These are phyloP conservation scores for Clytia hemisphaerica DNA, from an alignment of 30 jellyfish, hydroid and myxozoan genomes.

Conservation along the genomic window DNA sequence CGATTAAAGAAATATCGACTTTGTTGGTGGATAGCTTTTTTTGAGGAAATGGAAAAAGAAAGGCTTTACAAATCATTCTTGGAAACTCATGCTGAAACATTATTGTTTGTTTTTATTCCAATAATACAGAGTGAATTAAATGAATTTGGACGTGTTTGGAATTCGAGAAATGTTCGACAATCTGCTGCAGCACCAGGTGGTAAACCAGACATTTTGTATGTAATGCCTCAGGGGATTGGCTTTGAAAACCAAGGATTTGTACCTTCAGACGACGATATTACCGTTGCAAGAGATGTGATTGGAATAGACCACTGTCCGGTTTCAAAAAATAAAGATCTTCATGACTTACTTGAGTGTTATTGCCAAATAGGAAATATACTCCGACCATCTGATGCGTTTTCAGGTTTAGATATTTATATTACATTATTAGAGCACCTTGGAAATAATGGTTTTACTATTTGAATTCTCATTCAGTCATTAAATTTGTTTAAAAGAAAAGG, in stretches of 20 bases:
- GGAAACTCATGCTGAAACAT: conserved; percentile 25
- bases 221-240: conserved; percentile 11
- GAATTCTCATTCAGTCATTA: no score
- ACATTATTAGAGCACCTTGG: conserved; percentile 1
- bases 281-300: conserved; percentile 8
- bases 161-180: no score
- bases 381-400: conserved; percentile 13
- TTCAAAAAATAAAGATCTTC: conserved; percentile 8
- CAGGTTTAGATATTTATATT: conserved; percentile 17
- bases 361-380: background rate
- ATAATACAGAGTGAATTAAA: conserved; percentile 15
- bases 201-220: conserved; percentile 12
- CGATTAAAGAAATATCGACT: conserved; percentile 16
- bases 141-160: background rate
- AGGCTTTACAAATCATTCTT: conserved; percentile 2
- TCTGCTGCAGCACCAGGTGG: conserved; percentile 36
- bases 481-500: no score
- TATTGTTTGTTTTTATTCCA: conserved; percentile 18
- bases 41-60: conserved; percentile 4
- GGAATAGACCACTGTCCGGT: conserved; percentile 30
- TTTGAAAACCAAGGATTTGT: background rate
- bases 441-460: no score
- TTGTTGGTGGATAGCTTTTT: conserved; percentile 23
- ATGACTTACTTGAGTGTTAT: conserved; percentile 4
- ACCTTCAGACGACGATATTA: background rate